Evolutionary conservation across 2,888 invertebrate species (phyloP), one percentile per base, ranked within the genome.

Genomic region (Halocaridina rubra): DNA sequence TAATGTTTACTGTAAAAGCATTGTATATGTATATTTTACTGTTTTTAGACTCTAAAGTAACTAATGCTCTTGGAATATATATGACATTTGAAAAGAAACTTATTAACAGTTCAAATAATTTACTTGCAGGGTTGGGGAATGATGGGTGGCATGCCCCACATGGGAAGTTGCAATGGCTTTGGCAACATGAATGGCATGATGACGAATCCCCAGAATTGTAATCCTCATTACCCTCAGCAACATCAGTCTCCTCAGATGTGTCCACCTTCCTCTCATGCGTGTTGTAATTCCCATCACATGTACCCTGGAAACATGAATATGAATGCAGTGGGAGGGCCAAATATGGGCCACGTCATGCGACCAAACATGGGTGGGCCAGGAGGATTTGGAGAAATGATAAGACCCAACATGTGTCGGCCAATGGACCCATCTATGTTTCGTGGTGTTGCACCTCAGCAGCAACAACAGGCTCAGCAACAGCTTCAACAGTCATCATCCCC

Each of bases 41-140:
- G n/a, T n/a, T n/a, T n/a, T n/a, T n/a, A n/a, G n/a, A n/a, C n/a
- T n/a, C n/a, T n/a, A n/a, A n/a, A n/a, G n/a, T n/a, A n/a, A n/a
- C n/a, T n/a, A n/a, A n/a, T n/a, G n/a, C n/a, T n/a, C n/a, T n/a
- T n/a, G n/a, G n/a, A n/a, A n/a, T n/a, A n/a, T n/a, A n/a, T n/a
- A n/a, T n/a, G n/a, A n/a, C n/a, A n/a, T n/a, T n/a, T n/a, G n/a
- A n/a, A n/a, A n/a, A n/a, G n/a, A n/a, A n/a, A n/a, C n/a, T n/a
- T n/a, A n/a, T n/a, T n/a, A n/a, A n/a, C n/a, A n/a, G n/a, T n/a
- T n/a, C n/a, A n/a, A n/a, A n/a, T n/a, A n/a, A n/a, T n/a, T n/a
- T n/a, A n/a, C 8, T 77, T 82, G 27, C 82, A 82, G 82, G 61
- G 46, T 24, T 82, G 82, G 82, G 82, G 82, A 30, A 82, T 82